Percentiles rank a stretch among this genome's conserved stretches.
These are phyloP conservation scores for Rhynchophorus ferrugineus DNA, from an alignment of 1,140 invertebrate genomes.

Conservation along the genomic window DNA sequence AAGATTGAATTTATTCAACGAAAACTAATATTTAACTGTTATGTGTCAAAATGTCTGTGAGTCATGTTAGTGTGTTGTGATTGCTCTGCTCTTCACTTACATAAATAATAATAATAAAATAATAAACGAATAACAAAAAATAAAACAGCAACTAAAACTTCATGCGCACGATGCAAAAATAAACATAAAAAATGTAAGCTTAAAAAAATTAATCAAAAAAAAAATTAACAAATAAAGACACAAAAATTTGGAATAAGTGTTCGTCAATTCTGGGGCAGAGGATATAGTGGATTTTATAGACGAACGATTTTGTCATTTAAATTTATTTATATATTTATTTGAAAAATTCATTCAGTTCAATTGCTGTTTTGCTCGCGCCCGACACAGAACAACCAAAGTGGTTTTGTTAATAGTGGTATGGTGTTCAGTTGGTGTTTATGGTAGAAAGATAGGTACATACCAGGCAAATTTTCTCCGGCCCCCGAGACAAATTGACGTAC, in stretches of 20 bases:
- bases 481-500: conserved; percentile 65
- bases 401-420: conserved; percentile 33
- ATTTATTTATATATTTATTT: conserved; percentile 7
- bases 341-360: conserved; percentile 8
- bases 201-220: conserved; percentile 6
- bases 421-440: conserved; percentile 39
- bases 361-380: conserved; percentile 22
- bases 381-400: conserved; percentile 41
- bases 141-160: conserved; percentile 32
- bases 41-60: conserved; percentile 11
- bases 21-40: no score
- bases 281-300: conserved; percentile 7
- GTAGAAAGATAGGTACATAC: conserved; percentile 50
- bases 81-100: conserved; percentile 34
- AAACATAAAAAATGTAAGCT: conserved; percentile 21
- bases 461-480: conserved; percentile 62
- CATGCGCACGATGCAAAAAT: conserved; percentile 37
- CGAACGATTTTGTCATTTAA: conserved; percentile 16
- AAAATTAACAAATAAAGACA: conserved; percentile 12
- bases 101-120: conserved; percentile 26
- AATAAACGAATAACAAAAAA: conserved; percentile 26
- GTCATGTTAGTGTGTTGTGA: conserved; percentile 30
- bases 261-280: conserved; percentile 35
- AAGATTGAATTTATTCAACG: no score
- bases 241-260: conserved; percentile 30